Evolutionary conservation across 1,140 invertebrate genomes (phyloP).

Genomic region (Neodiprion virginianus): DNA sequence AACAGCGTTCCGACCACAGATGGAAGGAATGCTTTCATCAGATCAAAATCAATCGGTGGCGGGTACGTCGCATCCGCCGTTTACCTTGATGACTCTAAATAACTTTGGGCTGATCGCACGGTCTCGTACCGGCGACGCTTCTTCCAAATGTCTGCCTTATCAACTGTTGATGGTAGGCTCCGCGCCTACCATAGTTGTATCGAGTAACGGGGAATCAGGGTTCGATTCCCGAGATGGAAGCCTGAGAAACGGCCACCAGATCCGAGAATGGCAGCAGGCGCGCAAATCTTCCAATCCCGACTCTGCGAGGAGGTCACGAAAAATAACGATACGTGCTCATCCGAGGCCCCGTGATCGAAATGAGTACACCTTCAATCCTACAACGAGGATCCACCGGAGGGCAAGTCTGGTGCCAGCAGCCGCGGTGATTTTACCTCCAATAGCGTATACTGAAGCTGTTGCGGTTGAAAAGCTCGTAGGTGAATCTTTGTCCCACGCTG

Average conservation of each 20-base stretch:
- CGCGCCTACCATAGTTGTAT: constrained; percentile 77
- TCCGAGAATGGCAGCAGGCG: constrained; percentile 92
- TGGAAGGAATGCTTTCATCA: too few species aligned
- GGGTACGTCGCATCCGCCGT: too few species aligned
- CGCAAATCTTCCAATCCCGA: constrained; percentile 82
- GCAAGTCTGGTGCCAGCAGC: constrained; percentile 92
- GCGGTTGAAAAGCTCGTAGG: constrained; percentile 81
- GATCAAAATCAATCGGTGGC: too few species aligned
- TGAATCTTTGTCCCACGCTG: constrained; percentile 71
- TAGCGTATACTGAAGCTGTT: constrained; percentile 90
- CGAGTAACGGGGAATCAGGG: constrained; percentile 67
- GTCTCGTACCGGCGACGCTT: too few species aligned
- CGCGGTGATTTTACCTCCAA: constrained; percentile 92
- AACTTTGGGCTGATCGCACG: too few species aligned
- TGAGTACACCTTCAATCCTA: constrained; percentile 90
- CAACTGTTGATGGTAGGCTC: constrained; percentile 84
- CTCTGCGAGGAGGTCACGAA: constrained; percentile 82
- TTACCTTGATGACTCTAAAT: too few species aligned
- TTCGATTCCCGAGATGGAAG: constrained; percentile 70
- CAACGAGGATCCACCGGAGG: constrained; percentile 88
- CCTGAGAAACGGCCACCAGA: constrained; percentile 92
- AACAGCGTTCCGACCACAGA: too few species aligned
- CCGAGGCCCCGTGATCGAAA: constrained; percentile 84
- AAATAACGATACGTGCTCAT: constrained; percentile 87
- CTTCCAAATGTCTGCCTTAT: too few species aligned